phyloP scores from a whole-genome alignment of 2,797 vertebrate species.

The Sorex maritimensis region DNA sequence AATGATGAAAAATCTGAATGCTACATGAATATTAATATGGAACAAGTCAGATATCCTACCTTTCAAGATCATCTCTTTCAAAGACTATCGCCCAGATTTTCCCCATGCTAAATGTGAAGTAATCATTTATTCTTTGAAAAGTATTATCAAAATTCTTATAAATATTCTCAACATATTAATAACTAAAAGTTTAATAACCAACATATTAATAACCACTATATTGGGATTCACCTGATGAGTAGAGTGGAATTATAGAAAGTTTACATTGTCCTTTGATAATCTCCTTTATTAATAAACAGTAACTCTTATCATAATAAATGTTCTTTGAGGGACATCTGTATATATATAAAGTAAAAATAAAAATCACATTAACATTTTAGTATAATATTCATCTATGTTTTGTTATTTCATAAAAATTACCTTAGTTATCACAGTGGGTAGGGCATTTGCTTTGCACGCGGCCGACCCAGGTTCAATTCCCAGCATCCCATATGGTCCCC shows the following conservation, averaged over 20 bases:
- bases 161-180: background rate
- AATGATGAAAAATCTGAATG: background rate
- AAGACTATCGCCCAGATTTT: background rate
- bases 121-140: constrained; percentile 8
- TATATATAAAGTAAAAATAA: background rate
- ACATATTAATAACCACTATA: background rate
- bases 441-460: too few relatives aligned
- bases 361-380: background rate
- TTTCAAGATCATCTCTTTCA: background rate
- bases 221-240: background rate
- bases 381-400: background rate
- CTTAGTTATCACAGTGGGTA: background rate
- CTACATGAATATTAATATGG: constrained; percentile 1
- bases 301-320: constrained; percentile 32
- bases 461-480: too few relatives aligned
- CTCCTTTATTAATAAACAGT: constrained; percentile 31
- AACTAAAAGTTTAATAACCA: constrained; percentile 15
- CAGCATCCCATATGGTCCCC: too few relatives aligned
- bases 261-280: constrained; percentile 24
- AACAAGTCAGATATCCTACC: background rate
- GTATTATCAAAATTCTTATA: background rate
- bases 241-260: background rate
- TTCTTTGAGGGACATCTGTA: constrained; percentile 27
- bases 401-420: constrained; percentile 7
- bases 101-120: constrained; percentile 12